A percentile compares a stretch with the other conserved stretches of the same genome.
These are phyloP conservation scores for Centropus unirufus DNA, from an alignment of 2,113 vertebrate genomes.

Conservation along the genomic window DNA sequence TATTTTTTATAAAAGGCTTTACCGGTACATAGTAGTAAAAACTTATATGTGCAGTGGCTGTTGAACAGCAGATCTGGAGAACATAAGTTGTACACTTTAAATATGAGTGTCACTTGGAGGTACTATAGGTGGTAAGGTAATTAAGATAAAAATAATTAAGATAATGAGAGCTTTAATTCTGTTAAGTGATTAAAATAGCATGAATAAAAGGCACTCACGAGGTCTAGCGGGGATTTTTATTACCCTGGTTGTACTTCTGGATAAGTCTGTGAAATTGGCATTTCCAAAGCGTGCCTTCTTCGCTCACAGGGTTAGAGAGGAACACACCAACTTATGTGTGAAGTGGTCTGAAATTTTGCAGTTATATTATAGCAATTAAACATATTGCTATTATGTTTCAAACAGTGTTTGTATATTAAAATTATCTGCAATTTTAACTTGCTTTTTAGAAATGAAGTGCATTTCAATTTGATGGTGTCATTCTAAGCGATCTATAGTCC, in stretches of 20 bases:
- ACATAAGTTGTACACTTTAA: background rate
- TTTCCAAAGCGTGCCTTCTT: background rate
- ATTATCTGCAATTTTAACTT: background rate
- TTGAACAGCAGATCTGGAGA: background rate
- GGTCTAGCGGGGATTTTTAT: background rate
- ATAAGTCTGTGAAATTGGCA: background rate
- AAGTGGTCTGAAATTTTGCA: background rate
- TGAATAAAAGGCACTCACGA: background rate
- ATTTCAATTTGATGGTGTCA: background rate
- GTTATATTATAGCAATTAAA: background rate
- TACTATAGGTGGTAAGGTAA: background rate
- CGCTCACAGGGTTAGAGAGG: background rate
- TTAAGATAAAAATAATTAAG: constrained; percentile 16
- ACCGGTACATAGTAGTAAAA: background rate
- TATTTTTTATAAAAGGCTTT: background rate
- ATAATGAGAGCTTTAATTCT: background rate
- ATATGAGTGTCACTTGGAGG: background rate
- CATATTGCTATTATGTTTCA: background rate
- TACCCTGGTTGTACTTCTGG: background rate
- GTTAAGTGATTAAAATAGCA: constrained; percentile 2
- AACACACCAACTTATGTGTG: background rate
- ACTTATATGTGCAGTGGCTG: background rate
- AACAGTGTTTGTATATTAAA: background rate
- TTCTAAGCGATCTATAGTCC: background rate
- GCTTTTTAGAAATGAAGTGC: background rate